Evolutionary conservation across 2,113 vertebrate genomes (phyloP), one percentile per base, ranked within the genome.

Genomic region (Pedionomus torquatus): DNA sequence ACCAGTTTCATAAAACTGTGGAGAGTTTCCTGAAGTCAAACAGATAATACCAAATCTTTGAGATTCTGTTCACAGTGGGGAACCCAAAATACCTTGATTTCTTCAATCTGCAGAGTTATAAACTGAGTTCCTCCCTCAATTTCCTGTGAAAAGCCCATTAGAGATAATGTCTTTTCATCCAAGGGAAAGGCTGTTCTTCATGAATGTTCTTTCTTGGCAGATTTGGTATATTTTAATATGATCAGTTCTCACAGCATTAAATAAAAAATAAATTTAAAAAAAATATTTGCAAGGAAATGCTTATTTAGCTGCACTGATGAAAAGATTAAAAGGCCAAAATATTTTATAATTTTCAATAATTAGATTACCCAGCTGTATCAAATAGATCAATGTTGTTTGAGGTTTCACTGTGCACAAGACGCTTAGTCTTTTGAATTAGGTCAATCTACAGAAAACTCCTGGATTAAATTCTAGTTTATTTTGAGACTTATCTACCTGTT

Each of bases 381-480:
- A 81, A 44, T 51, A 44, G 68, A 88, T 79, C 83, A 64, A 65
- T 69, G 35, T 10, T 74, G 41, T 33, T 87, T 72, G 76, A 78
- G 57, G 35, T 37, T 83, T 94, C 75, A 58, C 28, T 66, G 68
- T 86, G 54, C 52, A 61, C 15, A 69, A 64, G 68, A 58, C 0
- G 0, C 70, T 87, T 61, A 60, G 26, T 66, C 13, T 78, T 66
- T 61, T 43, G 55, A 92, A 35, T 76, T 71, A 72, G 76, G 70
- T 75, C 85, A 83, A 48, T 76, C 69, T 90, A 46, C 44, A 90
- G 33, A 95, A 94, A 41, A 80, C 3, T 24, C 5, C 41, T 83
- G 66, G 61, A 94, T 96, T 90, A 95, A 93, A 91, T 76, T 90
- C 48, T 41, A 70, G 71, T 96, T 93, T 93, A 83, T 93, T 95